Evolutionary conservation across 1,140 invertebrate genomes (phyloP).

Genomic region (Cydia fagiglandana): DNA sequence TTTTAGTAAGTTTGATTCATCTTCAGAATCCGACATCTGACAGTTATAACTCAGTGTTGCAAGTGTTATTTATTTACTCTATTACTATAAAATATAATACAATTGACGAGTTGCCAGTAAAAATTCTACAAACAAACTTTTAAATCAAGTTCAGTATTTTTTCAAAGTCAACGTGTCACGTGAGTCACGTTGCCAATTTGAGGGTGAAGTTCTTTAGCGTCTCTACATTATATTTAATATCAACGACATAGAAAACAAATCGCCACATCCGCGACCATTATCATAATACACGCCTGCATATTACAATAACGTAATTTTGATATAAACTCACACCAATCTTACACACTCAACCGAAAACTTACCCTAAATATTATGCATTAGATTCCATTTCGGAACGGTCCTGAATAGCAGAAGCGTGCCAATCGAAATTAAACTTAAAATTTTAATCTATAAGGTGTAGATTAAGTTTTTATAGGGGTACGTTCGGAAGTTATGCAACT

Average conservation of each 20-base stretch:
- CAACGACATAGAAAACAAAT: constrained; percentile 6
- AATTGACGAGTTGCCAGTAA: too few species aligned
- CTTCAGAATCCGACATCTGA: too few species aligned
- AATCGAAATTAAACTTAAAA: not conserved
- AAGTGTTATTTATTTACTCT: too few species aligned
- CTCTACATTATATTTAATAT: not conserved
- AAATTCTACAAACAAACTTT: too few species aligned
- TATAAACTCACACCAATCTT: constrained; percentile 2
- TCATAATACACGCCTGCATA: constrained; percentile 20
- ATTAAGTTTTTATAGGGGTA: not conserved
- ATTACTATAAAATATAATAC: too few species aligned
- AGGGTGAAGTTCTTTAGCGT: not conserved
- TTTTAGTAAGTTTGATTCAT: too few species aligned
- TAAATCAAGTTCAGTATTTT: too few species aligned
- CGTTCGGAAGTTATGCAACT: constrained; percentile 28
- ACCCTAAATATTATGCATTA: constrained; percentile 15
- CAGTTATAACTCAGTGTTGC: too few species aligned
- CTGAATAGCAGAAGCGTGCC: not conserved
- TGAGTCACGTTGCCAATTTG: too few species aligned
- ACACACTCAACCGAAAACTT: not conserved
- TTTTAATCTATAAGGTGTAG: not conserved
- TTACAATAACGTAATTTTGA: constrained; percentile 27
- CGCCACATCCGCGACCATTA: constrained; percentile 21
- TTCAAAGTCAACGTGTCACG: too few species aligned
- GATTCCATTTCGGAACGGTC: not conserved